phyloP scores from a whole-genome alignment of 2,888 invertebrate species.

The Synanthedon tipuliformis region DNA sequence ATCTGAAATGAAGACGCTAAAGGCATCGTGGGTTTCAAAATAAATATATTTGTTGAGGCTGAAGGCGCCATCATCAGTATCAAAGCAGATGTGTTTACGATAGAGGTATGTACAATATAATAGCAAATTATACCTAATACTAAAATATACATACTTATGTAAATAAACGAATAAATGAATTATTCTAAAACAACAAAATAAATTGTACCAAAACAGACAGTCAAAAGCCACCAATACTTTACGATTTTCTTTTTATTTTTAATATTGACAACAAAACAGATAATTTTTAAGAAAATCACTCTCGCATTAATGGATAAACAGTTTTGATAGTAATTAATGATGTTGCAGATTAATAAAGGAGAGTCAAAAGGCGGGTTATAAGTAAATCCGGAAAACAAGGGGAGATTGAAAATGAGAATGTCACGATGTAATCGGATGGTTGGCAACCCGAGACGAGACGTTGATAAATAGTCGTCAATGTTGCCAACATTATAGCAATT shows the following conservation, averaged over 20 bases:
- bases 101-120: no score
- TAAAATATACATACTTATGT: no score
- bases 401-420: slow-evolving; percentile 48
- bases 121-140: no score
- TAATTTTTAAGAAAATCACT: not conserved
- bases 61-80: not conserved
- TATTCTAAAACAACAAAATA: no score
- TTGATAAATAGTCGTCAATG: slow-evolving; percentile 54
- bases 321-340: slow-evolving; percentile 56
- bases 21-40: no score
- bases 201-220: no score
- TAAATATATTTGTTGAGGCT: not conserved
- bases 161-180: no score
- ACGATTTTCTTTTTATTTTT: not conserved
- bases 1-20: slow-evolving; percentile 5
- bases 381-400: slow-evolving; percentile 41
- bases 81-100: not conserved
- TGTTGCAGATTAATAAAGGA: slow-evolving; percentile 45
- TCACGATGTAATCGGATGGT: slow-evolving; percentile 61
- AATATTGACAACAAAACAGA: not conserved
- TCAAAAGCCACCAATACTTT: not conserved
- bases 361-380: slow-evolving; percentile 61
- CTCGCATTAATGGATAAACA: slow-evolving; percentile 26
- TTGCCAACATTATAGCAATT: slow-evolving; percentile 4
- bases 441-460: slow-evolving; percentile 42